phyloP scores from a whole-genome alignment of 2,113 vertebrate species.

The Ciconia stormi region DNA sequence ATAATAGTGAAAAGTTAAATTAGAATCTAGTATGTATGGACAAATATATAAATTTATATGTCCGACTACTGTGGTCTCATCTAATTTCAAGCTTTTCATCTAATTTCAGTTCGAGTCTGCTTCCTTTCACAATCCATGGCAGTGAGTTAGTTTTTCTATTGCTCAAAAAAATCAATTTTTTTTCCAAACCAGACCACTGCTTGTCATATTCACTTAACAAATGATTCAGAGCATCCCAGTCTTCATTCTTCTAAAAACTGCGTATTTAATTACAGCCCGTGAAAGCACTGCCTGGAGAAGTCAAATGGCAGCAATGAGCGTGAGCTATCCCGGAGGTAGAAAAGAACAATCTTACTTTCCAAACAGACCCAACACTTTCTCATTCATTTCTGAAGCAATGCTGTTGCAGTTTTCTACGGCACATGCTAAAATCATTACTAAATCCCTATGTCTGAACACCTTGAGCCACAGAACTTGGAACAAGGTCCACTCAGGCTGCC shows the following conservation, averaged over 20 bases:
- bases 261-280: neutral
- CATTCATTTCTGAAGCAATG: neutral
- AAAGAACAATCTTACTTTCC: neutral
- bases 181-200: neutral
- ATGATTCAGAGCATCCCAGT: neutral
- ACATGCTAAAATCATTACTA: neutral
- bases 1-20: neutral
- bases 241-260: neutral
- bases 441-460: neutral
- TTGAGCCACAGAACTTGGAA: neutral
- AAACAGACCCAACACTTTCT: neutral
- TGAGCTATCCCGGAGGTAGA: neutral
- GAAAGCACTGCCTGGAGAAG: conserved; percentile 1
- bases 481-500: neutral
- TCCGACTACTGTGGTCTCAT: neutral
- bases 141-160: neutral
- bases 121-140: neutral
- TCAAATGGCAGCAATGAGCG: neutral
- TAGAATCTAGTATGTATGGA: neutral
- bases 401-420: neutral
- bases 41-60: neutral
- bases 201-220: conserved; percentile 27
- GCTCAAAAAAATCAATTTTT: neutral
- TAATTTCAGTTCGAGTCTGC: conserved; percentile 44
- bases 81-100: conserved; percentile 54